phyloP scores from a whole-genome alignment of 2,797 vertebrate genomes.

The Anguilla megastoma region DNA sequence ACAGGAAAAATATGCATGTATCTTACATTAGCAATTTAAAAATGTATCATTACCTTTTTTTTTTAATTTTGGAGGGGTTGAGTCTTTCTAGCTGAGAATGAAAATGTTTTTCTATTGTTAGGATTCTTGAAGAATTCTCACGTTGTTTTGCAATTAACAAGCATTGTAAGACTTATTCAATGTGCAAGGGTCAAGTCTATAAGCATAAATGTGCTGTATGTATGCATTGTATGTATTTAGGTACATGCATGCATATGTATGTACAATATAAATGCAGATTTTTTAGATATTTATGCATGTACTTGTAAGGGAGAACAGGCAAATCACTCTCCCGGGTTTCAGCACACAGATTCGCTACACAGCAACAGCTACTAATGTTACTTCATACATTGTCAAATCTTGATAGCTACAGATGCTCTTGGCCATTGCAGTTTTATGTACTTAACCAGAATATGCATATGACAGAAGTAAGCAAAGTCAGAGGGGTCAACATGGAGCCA shows the following conservation, averaged over 20 bases:
- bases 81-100: too few relatives aligned
- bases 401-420: background rate
- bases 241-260: background rate
- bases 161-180: background rate
- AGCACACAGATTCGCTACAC: background rate
- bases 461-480: background rate
- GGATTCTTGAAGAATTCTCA: too few relatives aligned
- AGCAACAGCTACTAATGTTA: background rate
- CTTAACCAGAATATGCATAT: background rate
- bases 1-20: background rate
- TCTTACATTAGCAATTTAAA: background rate
- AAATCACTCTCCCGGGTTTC: background rate
- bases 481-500: background rate
- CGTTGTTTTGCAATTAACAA: too few relatives aligned
- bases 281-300: background rate
- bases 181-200: background rate
- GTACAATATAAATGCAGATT: background rate
- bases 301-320: background rate
- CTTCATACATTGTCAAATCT: background rate
- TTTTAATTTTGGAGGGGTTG: background rate
- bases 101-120: too few relatives aligned
- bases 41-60: background rate
- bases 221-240: background rate
- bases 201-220: background rate
- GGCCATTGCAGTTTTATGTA: background rate